Percentiles rank a stretch among this genome's conserved stretches.
Conservation (phyloP, 2,888 invertebrate species). For the Pachliopta kotzebuea region DNA sequence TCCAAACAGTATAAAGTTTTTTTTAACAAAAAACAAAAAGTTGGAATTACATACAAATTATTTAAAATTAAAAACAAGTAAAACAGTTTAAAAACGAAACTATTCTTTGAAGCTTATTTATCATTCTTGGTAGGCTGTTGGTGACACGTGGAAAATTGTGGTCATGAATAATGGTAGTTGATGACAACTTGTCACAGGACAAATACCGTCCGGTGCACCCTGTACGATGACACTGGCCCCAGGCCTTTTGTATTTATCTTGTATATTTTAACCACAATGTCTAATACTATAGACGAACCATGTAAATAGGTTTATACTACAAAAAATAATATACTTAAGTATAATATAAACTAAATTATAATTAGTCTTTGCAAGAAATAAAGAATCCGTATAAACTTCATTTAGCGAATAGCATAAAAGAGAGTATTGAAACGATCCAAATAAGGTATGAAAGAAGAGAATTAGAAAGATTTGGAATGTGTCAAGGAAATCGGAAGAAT, state of each 20-base stretch:
- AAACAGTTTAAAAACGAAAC: conserved; percentile 10
- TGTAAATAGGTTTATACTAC: not conserved
- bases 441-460: too few species aligned
- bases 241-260: conserved; percentile 8
- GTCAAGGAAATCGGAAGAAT: too few species aligned
- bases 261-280: conserved; percentile 27
- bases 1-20: too few species aligned
- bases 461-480: too few species aligned
- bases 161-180: conserved; percentile 61
- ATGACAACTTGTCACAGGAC: conserved; percentile 54
- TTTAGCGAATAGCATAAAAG: too few species aligned
- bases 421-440: too few species aligned
- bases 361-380: too few species aligned
- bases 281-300: not conserved
- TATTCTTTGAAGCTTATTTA: conserved; percentile 41
- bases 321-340: too few species aligned
- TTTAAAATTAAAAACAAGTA: conserved; percentile 18
- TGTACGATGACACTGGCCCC: conserved; percentile 31
- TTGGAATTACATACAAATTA: conserved; percentile 12
- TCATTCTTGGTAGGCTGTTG: conserved; percentile 53
- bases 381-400: too few species aligned
- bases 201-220: conserved; percentile 32
- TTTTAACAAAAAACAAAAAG: conserved; percentile 5
- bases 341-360: too few species aligned
- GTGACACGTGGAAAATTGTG: conserved; percentile 70